Evolutionary conservation across 2,113 vertebrate species (phyloP).

Genomic region (Ciconia boyciana): DNA sequence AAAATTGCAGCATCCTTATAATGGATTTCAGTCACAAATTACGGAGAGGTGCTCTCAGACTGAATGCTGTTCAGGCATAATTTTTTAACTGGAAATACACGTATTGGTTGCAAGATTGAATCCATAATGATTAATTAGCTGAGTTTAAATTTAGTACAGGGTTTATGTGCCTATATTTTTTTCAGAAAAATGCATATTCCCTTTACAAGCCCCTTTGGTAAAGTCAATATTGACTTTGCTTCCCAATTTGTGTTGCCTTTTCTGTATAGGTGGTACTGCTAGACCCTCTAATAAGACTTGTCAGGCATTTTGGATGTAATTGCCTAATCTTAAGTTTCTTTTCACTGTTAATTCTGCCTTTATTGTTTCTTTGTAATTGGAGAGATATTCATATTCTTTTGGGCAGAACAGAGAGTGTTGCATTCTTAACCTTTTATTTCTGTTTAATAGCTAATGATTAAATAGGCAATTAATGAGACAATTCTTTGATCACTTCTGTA

Average conservation of each 20-base stretch:
- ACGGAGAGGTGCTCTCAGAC: neutral
- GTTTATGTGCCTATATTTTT: neutral
- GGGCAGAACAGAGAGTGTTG: neutral
- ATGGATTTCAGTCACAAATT: neutral
- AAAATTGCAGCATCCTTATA: neutral
- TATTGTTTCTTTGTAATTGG: constrained; percentile 44
- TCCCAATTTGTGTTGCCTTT: neutral
- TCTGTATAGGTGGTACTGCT: neutral
- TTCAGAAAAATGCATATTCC: constrained; percentile 13
- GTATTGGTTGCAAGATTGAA: constrained; percentile 33
- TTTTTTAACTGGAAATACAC: constrained; percentile 29
- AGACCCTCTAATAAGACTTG: neutral
- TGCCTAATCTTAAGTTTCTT: constrained; percentile 54
- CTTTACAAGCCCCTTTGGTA: constrained; percentile 13
- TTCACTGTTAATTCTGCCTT: constrained; percentile 40
- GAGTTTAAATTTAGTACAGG: constrained; percentile 20
- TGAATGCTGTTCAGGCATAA: neutral
- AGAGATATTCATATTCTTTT: constrained; percentile 24
- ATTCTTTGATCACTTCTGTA: constrained; percentile 19
- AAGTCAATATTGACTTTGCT: constrained; percentile 21
- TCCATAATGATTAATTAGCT: constrained; percentile 37
- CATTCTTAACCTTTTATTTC: constrained; percentile 51
- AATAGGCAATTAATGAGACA: constrained; percentile 15
- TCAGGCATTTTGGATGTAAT: constrained; percentile 43
- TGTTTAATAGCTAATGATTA: constrained; percentile 55